Evolutionary conservation across 2,113 vertebrate species (phyloP), one percentile per base, ranked within the genome.

Genomic region (Scatophagus argus): DNA sequence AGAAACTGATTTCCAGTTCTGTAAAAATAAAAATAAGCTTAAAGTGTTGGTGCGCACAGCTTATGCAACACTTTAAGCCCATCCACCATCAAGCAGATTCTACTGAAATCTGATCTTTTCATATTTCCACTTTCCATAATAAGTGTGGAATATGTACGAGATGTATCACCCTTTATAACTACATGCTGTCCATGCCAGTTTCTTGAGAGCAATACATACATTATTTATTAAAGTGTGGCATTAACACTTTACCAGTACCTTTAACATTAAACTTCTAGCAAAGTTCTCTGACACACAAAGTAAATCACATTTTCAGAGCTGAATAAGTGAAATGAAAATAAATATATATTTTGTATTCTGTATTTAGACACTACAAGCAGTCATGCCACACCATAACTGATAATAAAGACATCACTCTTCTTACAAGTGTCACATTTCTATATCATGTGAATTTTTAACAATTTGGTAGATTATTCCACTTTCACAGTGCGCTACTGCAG

Each of bases 171-270:
- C 44, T 79, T 63, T 83, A 25, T 65, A 62, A 70, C 60, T 38
- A 8, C 14, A 62, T 36, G 34, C 4, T 44, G 52, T 31, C 19
- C 41, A 46, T 77, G 23, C 52, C 61, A 77, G 63, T 73, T 56
- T 67, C 61, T 81, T 55, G 27, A 74, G 29, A 75, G 65, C 46
- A 38, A 55, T 55, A 14, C 21, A 74, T 81, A 27, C 38, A 66
- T 73, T 67, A 71, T 79, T 73, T 62, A 82, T 83, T 61, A 58
- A 81, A 79, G 44, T 32, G 11, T 6, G 46, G 51, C 27, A 77
- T 63, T 65, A 81, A 83, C 38, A 41, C 47, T 58, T n/a, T n/a
- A n/a, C n/a, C n/a, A n/a, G n/a, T n/a, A n/a, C n/a, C n/a, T n/a
- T n/a, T 82, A 60, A 44, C 60, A 59, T 83, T 65, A 59, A 73